phyloP scores from a whole-genome alignment of 2,797 vertebrate species.

The Prionace glauca region DNA sequence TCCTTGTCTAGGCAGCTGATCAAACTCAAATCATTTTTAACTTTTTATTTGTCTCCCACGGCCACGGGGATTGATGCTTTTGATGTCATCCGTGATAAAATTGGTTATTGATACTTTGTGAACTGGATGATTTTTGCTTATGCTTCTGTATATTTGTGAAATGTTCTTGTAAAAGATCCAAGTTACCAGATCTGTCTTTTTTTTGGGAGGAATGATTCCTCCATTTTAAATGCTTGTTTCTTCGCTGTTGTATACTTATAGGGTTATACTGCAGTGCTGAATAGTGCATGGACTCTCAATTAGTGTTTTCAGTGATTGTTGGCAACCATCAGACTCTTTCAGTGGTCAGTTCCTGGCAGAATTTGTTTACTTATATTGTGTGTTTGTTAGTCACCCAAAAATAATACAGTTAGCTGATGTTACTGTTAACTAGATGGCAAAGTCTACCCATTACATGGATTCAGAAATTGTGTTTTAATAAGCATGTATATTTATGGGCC shows the following conservation, averaged over 20 bases:
- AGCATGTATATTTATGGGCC: constrained; percentile 66
- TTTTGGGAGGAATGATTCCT: constrained; percentile 40
- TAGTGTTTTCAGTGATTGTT: constrained; percentile 45
- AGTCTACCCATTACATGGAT: constrained; percentile 57
- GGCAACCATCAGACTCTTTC: constrained; percentile 17
- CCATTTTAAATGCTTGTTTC: constrained; percentile 38
- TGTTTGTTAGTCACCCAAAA: constrained; percentile 50
- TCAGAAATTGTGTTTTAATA: constrained; percentile 60
- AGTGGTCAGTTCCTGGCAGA: constrained; percentile 48
- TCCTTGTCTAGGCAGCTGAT: constrained; percentile 36
- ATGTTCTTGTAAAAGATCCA: constrained; percentile 30
- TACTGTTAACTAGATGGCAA: constrained; percentile 61
- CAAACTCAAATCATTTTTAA: not conserved
- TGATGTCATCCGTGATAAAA: constrained; percentile 17
- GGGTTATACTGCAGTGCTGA: constrained; percentile 48
- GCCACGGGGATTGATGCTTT: constrained; percentile 40
- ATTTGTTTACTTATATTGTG: constrained; percentile 50
- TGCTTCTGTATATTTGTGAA: constrained; percentile 38
- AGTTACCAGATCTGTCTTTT: constrained; percentile 40
- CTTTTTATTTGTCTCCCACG: constrained; percentile 4
- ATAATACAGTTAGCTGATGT: constrained; percentile 54
- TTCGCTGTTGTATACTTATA: constrained; percentile 44
- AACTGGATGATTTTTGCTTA: constrained; percentile 37
- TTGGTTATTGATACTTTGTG: constrained; percentile 38
- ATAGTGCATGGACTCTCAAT: constrained; percentile 52